Evolutionary conservation across 2,113 vertebrate genomes (phyloP), one percentile per base, ranked within the genome.

Genomic region (Platanista minor): DNA sequence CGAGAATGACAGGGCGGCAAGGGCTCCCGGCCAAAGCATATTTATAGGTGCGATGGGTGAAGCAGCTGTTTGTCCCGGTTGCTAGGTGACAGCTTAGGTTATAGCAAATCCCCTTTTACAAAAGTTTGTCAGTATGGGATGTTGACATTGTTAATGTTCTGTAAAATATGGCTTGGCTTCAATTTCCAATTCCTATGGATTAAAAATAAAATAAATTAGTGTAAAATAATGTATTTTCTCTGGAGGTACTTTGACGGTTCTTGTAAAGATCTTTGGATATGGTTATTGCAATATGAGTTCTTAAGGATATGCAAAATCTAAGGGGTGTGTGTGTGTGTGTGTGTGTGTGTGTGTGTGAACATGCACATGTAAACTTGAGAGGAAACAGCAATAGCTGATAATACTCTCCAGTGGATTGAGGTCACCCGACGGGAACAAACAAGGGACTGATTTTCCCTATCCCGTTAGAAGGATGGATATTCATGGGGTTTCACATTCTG

Each of bases 31-130:
- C 94, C 90, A 91, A 72, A 46, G 81, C 1, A 0, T 97, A 96
- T 98, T 97, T 97, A 95, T 98, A 98, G 98, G 95, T 91, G 82
- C 93, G 97, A 98, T 90, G 78, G 88, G 71, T n/a, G 67, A 74
- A 97, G 91, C 95, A 89, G 98, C 97, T 98, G 96, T 88, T 97
- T 92, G 97, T 97, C 96, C 8, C 54, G 9, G 97, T 96, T 97
- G 93, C 96, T 97, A 90, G 96, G 98, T 96, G 98, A 97, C 93
- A 91, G 81, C 80, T 97, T 75, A 27, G 86, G 39, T 82, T 82
- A 93, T 66, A 91, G 86, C 74, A 87, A 2, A 49, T 43, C 49
- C 33, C 25, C 15, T 36, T 41, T 84, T 25, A 1, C 41, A 67
- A 25, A 84, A 81, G 36, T 49, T 82, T 95, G 21, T 67, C 78